phyloP scores from a whole-genome alignment of 2,888 invertebrate genomes.

The Conops quadrifasciatus region DNA sequence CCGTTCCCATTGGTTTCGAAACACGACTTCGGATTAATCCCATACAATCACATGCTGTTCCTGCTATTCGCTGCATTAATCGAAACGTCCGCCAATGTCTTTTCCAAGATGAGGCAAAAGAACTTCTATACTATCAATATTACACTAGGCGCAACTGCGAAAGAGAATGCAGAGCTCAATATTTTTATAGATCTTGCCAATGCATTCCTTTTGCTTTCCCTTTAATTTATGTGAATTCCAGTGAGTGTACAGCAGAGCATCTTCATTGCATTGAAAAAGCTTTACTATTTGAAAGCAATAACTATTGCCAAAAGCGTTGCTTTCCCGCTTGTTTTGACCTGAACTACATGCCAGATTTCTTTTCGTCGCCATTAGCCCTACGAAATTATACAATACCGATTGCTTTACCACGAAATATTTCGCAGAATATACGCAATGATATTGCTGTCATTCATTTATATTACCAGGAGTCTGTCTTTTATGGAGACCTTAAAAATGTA shows the following conservation, averaged over 20 bases:
- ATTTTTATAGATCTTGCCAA: slow-evolving; percentile 47
- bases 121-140: slow-evolving; percentile 71
- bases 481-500: slow-evolving; percentile 77
- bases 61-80: slow-evolving; percentile 70
- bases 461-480: slow-evolving; percentile 77
- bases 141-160: slow-evolving; percentile 58
- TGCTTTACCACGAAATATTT: slow-evolving; percentile 47
- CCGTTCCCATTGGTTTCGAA: slow-evolving; percentile 76
- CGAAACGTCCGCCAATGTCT: slow-evolving; percentile 74
- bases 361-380: slow-evolving; percentile 66
- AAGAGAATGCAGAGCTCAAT: slow-evolving; percentile 70
- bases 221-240: slow-evolving; percentile 72
- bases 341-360: slow-evolving; percentile 71
- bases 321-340: slow-evolving; percentile 79
- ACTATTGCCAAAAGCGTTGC: slow-evolving; percentile 67
- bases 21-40: slow-evolving; percentile 74
- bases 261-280: slow-evolving; percentile 45
- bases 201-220: slow-evolving; percentile 59
- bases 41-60: slow-evolving; percentile 73
- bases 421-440: slow-evolving; percentile 66
- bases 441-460: slow-evolving; percentile 79
- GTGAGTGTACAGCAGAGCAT: slow-evolving; percentile 67
- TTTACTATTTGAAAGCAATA: slow-evolving; percentile 21
- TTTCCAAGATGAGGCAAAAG: slow-evolving; percentile 76
- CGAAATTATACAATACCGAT: slow-evolving; percentile 51